Conservation (phyloP, 2,797 vertebrate genomes). For the Lepilemur septentrionalis region DNA sequence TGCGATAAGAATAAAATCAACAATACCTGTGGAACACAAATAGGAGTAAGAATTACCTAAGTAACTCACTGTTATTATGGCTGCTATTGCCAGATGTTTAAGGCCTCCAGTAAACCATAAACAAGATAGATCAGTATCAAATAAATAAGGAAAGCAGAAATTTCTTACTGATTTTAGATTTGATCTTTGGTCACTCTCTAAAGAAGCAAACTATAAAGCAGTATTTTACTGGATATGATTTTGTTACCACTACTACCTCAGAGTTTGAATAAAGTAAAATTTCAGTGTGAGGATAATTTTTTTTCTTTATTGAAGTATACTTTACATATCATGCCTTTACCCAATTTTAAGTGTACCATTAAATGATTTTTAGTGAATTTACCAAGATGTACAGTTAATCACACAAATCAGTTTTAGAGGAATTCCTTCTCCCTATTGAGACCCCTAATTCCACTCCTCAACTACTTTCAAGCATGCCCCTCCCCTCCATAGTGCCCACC, state of each 20-base stretch:
- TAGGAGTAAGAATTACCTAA: not conserved
- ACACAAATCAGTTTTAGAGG: no score
- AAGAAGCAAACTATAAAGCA: not conserved
- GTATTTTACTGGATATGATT: not conserved
- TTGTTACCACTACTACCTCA: not conserved
- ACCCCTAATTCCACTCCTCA: no score
- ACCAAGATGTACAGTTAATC: no score
- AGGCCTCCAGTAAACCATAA: not conserved
- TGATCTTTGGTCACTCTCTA: not conserved
- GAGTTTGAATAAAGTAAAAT: not conserved
- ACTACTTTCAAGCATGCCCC: no score
- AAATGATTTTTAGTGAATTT: no score
- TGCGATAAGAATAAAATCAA: not conserved
- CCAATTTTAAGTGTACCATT: no score
- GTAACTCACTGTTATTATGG: not conserved
- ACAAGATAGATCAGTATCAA: not conserved
- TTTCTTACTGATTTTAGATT: not conserved
- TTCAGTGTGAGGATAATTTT: not conserved
- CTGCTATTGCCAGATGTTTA: not conserved
- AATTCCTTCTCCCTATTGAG: no score
- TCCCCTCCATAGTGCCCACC: no score
- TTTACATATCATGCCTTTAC: no score
- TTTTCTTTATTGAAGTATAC: no score
- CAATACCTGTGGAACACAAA: not conserved
- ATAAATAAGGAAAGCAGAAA: not conserved